Conservation (phyloP, 2,888 invertebrate species). For the Isoperla grammatica region DNA sequence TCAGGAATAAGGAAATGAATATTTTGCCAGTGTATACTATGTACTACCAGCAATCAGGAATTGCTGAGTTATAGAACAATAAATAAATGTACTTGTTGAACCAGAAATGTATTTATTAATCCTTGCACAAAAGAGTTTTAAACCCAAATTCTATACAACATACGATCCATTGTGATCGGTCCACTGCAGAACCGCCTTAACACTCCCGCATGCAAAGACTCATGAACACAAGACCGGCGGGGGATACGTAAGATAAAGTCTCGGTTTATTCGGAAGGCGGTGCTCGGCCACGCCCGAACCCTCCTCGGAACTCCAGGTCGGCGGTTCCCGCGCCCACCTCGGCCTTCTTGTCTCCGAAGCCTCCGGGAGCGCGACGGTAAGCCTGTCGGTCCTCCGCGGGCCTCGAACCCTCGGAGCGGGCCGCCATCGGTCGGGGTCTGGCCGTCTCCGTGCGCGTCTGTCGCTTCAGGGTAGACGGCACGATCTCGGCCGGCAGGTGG, state of each 20-base stretch:
- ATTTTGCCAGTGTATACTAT: no score
- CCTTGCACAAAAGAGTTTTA: neutral
- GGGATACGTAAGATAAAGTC: no score
- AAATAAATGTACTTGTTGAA: neutral
- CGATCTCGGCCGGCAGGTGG: conserved; percentile 97
- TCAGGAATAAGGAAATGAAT: no score
- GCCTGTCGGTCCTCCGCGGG: conserved; percentile 77
- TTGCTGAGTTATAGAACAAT: neutral
- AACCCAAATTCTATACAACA: neutral
- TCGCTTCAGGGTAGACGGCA: conserved; percentile 93
- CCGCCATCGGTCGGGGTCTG: conserved; percentile 66
- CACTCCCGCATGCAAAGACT: neutral
- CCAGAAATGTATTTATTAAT: neutral
- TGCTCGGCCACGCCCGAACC: conserved; percentile 8
- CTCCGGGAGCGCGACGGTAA: conserved; percentile 72
- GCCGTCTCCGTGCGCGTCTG: conserved; percentile 81
- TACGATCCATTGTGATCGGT: no score
- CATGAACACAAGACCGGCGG: neutral
- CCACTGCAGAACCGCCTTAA: no score
- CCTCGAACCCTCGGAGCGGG: conserved; percentile 61
- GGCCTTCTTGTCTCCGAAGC: conserved; percentile 81
- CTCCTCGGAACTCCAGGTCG: conserved; percentile 71
- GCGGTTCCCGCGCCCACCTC: conserved; percentile 95
- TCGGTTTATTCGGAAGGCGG: conserved; percentile 1
- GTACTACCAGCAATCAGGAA: no score